phyloP scores from a whole-genome alignment of 53 echinoderm and acorn worm species.

The Hippasteria phrygiana region DNA sequence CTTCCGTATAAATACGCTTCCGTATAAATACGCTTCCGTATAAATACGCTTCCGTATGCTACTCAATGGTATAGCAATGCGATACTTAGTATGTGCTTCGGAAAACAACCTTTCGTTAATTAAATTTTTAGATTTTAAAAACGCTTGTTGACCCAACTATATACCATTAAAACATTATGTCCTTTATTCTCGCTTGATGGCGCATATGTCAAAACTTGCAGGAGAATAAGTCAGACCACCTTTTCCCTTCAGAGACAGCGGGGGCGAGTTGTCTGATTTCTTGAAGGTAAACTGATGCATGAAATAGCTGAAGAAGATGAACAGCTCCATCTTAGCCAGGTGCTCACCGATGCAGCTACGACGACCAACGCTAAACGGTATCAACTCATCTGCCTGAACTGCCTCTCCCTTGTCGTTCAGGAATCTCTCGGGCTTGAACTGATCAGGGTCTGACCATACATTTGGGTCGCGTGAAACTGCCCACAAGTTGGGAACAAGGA shows the following conservation, averaged over 20 bases:
- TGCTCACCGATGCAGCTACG: constrained; percentile 47
- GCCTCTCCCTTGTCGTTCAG: constrained; percentile 30
- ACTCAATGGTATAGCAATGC: no score
- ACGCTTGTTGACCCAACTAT: no score
- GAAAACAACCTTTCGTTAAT: no score
- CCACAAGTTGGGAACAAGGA: constrained; percentile 62
- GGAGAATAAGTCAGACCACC: constrained; percentile 34
- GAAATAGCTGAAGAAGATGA: constrained; percentile 48
- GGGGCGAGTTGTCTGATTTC: constrained; percentile 28
- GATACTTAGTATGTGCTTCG: no score
- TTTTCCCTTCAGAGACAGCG: constrained; percentile 14
- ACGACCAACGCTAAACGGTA: constrained; percentile 10
- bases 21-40: no score
- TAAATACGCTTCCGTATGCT: no score
- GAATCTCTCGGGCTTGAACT: constrained; percentile 58
- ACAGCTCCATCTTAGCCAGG: constrained; percentile 40
- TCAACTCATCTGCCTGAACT: not conserved
- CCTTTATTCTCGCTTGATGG: constrained; percentile 35
- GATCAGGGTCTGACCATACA: constrained; percentile 42
- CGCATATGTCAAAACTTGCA: not conserved
- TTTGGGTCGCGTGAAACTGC: constrained; percentile 51
- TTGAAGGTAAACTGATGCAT: constrained; percentile 46
- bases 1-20: no score
- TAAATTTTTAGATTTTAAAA: no score
- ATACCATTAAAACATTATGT: not conserved